A percentile compares a stretch with the other conserved stretches of the same genome.
Conservation (phyloP, 1,140 invertebrate genomes). For the Aphelenchoides besseyi region DNA sequence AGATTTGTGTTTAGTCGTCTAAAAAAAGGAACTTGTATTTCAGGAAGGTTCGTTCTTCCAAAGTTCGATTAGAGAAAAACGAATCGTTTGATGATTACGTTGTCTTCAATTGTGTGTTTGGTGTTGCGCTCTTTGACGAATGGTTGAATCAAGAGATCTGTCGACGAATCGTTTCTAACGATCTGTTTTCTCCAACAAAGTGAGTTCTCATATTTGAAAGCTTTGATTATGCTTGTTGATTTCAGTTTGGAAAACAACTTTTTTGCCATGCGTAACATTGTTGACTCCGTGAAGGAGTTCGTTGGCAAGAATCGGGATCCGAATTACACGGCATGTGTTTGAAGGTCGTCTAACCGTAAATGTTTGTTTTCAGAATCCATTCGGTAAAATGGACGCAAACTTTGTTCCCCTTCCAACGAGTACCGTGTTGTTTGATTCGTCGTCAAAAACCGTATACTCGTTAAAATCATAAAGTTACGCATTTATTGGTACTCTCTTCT, state of each 20-base stretch:
- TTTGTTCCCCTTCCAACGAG: slow-evolving; percentile 31
- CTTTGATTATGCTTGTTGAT: not conserved
- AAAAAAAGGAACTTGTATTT: slow-evolving; percentile 4
- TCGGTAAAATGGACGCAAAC: slow-evolving; percentile 18
- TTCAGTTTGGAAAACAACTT: slow-evolving; percentile 47
- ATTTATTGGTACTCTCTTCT: not conserved
- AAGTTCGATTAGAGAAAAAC: slow-evolving; percentile 27
- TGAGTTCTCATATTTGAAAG: slow-evolving; percentile 34
- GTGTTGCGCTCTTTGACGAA: slow-evolving; percentile 59
- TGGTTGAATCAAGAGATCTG: slow-evolving; percentile 51
- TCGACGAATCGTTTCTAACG: slow-evolving; percentile 39
- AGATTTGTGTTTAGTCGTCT: slow-evolving; percentile 1
- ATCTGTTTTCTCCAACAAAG: slow-evolving; percentile 47
- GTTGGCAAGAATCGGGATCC: slow-evolving; percentile 23
- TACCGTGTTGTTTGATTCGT: slow-evolving; percentile 27
- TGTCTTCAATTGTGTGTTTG: slow-evolving; percentile 58
- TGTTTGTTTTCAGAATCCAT: slow-evolving; percentile 15
- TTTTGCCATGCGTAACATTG: slow-evolving; percentile 42
- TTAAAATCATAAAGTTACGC: not conserved
- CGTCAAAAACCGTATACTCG: slow-evolving; percentile 1
- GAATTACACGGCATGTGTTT: slow-evolving; percentile 29
- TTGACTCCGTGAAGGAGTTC: slow-evolving; percentile 37
- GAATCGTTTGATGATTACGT: slow-evolving; percentile 55
- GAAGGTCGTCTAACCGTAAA: not conserved
- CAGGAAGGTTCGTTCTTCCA: slow-evolving; percentile 38